phyloP scores from a whole-genome alignment of 2,113 vertebrate genomes.

The Malurus melanocephalus region DNA sequence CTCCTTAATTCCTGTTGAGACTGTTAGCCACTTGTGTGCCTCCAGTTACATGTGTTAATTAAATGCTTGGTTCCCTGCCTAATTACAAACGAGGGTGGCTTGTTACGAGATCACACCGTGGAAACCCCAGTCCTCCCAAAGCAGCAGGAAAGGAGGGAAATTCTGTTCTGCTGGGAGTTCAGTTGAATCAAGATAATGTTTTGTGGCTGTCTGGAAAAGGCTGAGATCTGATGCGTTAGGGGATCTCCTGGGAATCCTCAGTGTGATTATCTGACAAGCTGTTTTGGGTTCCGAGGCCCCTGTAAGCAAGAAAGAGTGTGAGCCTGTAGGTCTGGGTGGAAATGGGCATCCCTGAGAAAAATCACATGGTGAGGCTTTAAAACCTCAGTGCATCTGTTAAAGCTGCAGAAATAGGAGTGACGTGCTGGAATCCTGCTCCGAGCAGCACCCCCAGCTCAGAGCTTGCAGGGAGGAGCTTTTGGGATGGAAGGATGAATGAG shows the following conservation, averaged over 20 bases:
- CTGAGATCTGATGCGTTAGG: neutral
- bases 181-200: neutral
- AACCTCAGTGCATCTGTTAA: neutral
- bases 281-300: neutral
- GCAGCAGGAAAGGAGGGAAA: neutral
- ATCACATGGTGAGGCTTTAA: neutral
- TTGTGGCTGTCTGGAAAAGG: neutral
- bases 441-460: neutral
- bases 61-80: neutral
- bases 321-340: neutral
- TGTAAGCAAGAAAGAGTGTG: neutral
- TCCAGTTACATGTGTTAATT: neutral
- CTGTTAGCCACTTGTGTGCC: neutral
- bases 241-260: neutral
- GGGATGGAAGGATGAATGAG: neutral
- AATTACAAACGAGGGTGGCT: neutral
- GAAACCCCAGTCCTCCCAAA: neutral
- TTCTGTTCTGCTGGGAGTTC: neutral
- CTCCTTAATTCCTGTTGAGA: neutral
- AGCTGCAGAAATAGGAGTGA: neutral
- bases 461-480: neutral
- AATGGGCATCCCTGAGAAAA: neutral
- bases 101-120: neutral
- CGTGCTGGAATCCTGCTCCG: neutral
- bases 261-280: neutral